Conservation (phyloP, 2,797 vertebrate genomes). For the Orestias chungarensis region DNA sequence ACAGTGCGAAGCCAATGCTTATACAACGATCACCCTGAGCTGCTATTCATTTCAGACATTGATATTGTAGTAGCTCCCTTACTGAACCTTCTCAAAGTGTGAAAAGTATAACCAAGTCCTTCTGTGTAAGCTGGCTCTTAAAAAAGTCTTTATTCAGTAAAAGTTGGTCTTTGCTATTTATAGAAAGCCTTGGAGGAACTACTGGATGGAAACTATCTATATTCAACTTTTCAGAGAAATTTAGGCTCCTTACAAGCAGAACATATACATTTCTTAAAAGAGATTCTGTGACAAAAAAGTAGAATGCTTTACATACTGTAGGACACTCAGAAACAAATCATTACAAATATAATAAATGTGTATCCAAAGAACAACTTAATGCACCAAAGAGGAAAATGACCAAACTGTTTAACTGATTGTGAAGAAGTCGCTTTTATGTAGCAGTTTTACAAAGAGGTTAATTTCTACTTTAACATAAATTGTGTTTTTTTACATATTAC, state of each 20-base stretch:
- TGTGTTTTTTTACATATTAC: background rate
- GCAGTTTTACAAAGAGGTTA: background rate
- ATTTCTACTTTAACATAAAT: background rate
- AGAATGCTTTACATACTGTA: background rate
- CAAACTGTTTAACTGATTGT: background rate
- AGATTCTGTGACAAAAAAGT: background rate
- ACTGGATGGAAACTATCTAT: background rate
- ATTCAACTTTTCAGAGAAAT: background rate
- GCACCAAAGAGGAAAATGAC: background rate
- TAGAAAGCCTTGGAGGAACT: background rate
- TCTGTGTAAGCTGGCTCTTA: background rate
- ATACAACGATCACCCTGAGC: background rate
- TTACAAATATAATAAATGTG: background rate
- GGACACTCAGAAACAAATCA: background rate
- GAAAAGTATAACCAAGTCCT: background rate
- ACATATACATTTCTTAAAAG: background rate
- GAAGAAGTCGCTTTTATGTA: background rate
- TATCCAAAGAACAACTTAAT: background rate
- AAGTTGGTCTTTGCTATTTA: background rate
- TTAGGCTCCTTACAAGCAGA: background rate
- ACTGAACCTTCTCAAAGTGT: background rate
- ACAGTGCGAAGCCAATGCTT: background rate
- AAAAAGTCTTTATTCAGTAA: background rate
- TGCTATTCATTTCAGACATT: background rate
- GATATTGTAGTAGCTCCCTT: background rate